A percentile compares a stretch with the other conserved stretches of the same genome.
Evolutionary conservation across 2,797 vertebrate genomes (phyloP).

Genomic region (Argyrosomus regius): DNA sequence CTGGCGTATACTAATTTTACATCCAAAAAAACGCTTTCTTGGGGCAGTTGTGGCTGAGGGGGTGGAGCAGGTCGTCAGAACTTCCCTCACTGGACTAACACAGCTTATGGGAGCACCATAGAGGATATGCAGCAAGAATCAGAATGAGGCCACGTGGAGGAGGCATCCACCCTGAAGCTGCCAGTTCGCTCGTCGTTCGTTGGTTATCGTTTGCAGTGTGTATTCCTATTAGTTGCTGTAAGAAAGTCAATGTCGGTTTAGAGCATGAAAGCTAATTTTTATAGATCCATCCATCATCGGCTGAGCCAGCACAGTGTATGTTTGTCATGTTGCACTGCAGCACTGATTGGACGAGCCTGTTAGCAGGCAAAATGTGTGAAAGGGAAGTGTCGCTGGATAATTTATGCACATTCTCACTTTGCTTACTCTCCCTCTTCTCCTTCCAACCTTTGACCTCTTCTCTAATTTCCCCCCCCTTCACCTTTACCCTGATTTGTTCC

Average conservation of each 20-base stretch:
- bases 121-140: not conserved
- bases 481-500: not conserved
- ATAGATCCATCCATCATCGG: not conserved
- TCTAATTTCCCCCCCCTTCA: not conserved
- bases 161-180: not conserved
- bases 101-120: no score
- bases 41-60: no score
- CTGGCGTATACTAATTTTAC: no score
- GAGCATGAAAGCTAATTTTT: not conserved
- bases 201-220: not conserved
- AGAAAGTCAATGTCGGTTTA: not conserved
- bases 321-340: not conserved
- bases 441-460: not conserved
- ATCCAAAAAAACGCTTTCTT: no score
- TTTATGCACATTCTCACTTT: not conserved
- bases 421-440: not conserved
- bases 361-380: not conserved
- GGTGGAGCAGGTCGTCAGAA: not conserved
- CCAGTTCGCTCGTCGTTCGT: no score
- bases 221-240: not conserved
- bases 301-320: not conserved
- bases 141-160: no score
- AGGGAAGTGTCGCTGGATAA: not conserved
- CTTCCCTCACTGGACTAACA: not conserved
- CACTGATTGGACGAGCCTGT: not conserved